A percentile compares a stretch with the other conserved stretches of the same genome.
These are phyloP conservation scores for Cyclargus thomasi DNA, from an alignment of 1,140 invertebrate genomes.

Conservation along the genomic window DNA sequence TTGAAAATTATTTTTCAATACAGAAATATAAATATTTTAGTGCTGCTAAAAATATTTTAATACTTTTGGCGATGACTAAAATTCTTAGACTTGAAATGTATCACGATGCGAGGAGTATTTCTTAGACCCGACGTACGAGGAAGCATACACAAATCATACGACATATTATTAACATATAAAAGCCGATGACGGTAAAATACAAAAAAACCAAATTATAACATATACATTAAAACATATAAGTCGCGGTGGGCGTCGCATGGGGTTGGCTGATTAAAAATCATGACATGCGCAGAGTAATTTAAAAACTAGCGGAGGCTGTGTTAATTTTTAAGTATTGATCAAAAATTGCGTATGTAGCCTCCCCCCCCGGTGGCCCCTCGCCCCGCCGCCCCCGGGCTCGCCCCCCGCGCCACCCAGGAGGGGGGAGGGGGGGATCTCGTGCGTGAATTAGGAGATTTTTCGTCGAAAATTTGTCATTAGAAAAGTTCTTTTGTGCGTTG, in stretches of 20 bases:
- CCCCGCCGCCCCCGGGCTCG: no score
- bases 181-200: constrained; percentile 29
- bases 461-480: constrained; percentile 60
- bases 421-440: constrained; percentile 30
- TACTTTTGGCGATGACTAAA: no score
- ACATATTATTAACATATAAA: constrained; percentile 33
- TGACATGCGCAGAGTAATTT: constrained; percentile 72
- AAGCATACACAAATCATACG: constrained; percentile 9
- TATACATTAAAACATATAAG: constrained; percentile 47
- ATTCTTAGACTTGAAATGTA: no score
- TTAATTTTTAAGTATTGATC: constrained; percentile 74
- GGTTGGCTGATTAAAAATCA: constrained; percentile 63
- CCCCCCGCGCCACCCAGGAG: constrained; percentile 17
- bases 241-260: constrained; percentile 53
- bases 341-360: constrained; percentile 62
- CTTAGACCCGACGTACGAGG: no score
- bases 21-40: no score
- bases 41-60: no score
- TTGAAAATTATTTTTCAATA: no score
- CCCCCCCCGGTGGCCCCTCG: neutral
- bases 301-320: constrained; percentile 67
- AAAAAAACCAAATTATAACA: constrained; percentile 49
- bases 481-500: constrained; percentile 40
- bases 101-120: no score
- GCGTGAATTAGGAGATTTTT: constrained; percentile 65